A percentile compares a stretch with the other conserved stretches of the same genome.
phyloP scores from a whole-genome alignment of 2,113 vertebrate genomes.

The Chloebia gouldiae region DNA sequence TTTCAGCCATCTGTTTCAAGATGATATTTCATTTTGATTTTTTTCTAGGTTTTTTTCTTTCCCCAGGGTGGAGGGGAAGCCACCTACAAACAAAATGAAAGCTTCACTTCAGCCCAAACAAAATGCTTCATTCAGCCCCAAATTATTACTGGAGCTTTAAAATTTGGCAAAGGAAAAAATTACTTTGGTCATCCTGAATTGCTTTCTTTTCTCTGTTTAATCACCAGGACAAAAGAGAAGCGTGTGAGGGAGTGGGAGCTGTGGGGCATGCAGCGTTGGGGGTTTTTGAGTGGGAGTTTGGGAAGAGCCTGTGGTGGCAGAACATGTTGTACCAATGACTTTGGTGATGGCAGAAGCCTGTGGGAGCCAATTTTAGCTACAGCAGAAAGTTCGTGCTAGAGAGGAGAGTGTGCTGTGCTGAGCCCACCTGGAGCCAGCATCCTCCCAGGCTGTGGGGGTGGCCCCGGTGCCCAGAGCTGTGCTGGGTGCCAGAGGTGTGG shows the following conservation, averaged over 20 bases:
- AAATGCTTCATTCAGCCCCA: slow-evolving; percentile 1
- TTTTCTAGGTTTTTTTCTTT: background rate
- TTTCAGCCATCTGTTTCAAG: slow-evolving; percentile 63
- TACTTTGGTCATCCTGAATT: background rate
- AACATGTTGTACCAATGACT: slow-evolving; percentile 39
- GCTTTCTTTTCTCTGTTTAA: background rate
- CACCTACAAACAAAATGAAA: slow-evolving; percentile 59
- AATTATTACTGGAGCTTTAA: background rate
- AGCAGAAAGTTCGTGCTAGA: background rate
- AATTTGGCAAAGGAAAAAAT: background rate
- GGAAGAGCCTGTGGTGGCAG: slow-evolving; percentile 43
- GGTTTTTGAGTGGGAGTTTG: background rate
- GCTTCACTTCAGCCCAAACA: slow-evolving; percentile 47
- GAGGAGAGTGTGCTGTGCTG: background rate
- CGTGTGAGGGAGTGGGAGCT: background rate
- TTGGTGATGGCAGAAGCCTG: slow-evolving; percentile 3
- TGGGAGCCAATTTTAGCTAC: slow-evolving; percentile 12
- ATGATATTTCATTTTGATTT: slow-evolving; percentile 59
- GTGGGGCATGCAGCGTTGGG: background rate
- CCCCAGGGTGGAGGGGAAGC: background rate
- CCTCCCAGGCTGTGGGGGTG: background rate
- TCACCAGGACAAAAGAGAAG: background rate
- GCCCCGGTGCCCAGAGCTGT: background rate
- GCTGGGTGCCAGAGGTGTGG: background rate
- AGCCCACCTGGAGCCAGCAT: background rate